Conservation (phyloP, 1,140 invertebrate species). For the Charaxes varanes region DNA sequence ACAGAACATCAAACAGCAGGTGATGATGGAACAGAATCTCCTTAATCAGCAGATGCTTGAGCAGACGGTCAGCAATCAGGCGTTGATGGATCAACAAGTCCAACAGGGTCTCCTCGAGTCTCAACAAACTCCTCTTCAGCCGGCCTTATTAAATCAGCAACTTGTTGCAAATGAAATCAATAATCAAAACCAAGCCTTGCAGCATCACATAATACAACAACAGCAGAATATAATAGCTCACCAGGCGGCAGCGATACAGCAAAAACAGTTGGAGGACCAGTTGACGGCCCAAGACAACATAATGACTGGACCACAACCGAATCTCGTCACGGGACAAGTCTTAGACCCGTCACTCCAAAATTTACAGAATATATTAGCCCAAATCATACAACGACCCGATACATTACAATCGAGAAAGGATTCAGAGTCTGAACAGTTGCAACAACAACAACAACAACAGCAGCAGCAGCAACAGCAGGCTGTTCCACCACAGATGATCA, state of each 20-base stretch:
- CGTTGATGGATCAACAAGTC: slow-evolving; percentile 53
- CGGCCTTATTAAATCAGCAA: slow-evolving; percentile 44
- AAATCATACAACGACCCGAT: slow-evolving; percentile 65
- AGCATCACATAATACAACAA: slow-evolving; percentile 63
- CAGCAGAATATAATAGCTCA: slow-evolving; percentile 63
- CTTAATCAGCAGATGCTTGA: slow-evolving; percentile 77
- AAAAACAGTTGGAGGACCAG: slow-evolving; percentile 68
- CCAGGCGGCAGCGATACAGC: slow-evolving; percentile 64
- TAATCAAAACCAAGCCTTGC: slow-evolving; percentile 58
- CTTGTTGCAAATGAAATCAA: slow-evolving; percentile 56
- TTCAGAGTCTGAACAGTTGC: slow-evolving; percentile 54
- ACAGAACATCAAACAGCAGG: slow-evolving; percentile 57
- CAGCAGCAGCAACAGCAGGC: slow-evolving; percentile 28
- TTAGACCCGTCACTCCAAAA: slow-evolving; percentile 68
- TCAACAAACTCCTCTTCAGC: slow-evolving; percentile 45
- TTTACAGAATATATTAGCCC: slow-evolving; percentile 62
- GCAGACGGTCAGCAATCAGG: slow-evolving; percentile 66
- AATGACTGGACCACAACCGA: slow-evolving; percentile 45
- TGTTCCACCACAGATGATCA: slow-evolving; percentile 6
- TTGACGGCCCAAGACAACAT: slow-evolving; percentile 58
- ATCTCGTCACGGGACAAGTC: slow-evolving; percentile 44
- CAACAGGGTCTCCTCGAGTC: slow-evolving; percentile 57
- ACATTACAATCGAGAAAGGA: slow-evolving; percentile 54
- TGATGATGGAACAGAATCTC: slow-evolving; percentile 75
- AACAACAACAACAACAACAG: slow-evolving; percentile 30